phyloP scores from a whole-genome alignment of 23 tunicate genomes.

The Oikopleura vanhoeffeni region DNA sequence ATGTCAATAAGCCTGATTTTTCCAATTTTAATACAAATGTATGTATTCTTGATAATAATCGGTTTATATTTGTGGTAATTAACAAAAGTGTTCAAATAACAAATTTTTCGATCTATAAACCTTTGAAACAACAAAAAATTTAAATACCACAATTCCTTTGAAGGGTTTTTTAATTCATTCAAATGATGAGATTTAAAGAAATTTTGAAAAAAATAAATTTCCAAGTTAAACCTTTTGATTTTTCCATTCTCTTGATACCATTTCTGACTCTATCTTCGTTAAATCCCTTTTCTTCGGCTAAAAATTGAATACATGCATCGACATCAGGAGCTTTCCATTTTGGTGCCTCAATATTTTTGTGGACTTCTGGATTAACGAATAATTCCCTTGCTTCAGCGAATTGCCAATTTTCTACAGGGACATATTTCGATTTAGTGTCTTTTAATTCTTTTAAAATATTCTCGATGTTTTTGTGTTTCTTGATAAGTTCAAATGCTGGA shows the following conservation, averaged over 20 bases:
- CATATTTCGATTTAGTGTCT: too few species aligned
- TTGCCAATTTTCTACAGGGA: conserved; percentile 52
- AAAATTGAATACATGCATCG: conserved; percentile 30
- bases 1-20: too few species aligned
- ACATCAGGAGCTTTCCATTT: not conserved
- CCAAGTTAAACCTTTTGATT: conserved; percentile 35
- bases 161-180: too few species aligned
- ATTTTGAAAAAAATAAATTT: too few species aligned
- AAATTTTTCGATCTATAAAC: too few species aligned
- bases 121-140: too few species aligned
- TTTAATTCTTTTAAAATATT: conserved; percentile 41
- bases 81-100: too few species aligned
- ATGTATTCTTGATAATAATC: too few species aligned
- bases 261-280: conserved; percentile 69
- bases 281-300: conserved; percentile 65
- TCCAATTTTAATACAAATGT: too few species aligned
- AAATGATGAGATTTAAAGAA: too few species aligned
- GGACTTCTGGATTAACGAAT: conserved; percentile 49
- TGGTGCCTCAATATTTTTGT: not conserved
- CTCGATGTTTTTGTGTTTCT: conserved; percentile 66
- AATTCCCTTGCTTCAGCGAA: conserved; percentile 55
- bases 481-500: conserved; percentile 70
- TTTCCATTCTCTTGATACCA: conserved; percentile 47
- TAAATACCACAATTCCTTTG: too few species aligned
- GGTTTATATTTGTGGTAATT: too few species aligned